Conservation (phyloP, 2,113 vertebrate genomes). For the Paradoxurus hermaphroditus region DNA sequence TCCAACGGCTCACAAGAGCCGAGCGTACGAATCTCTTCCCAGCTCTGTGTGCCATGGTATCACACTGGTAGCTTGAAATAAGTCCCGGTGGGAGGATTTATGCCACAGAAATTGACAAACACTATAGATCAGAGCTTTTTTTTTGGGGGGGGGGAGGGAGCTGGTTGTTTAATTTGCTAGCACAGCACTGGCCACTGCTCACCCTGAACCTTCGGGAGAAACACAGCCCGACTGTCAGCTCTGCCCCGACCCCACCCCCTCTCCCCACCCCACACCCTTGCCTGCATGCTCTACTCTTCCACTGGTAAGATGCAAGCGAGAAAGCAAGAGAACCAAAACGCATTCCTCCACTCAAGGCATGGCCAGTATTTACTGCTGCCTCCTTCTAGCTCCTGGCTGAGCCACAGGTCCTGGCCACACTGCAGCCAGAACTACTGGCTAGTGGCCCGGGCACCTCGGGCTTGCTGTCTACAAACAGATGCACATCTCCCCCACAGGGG, state of each 20-base stretch:
- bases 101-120: not conserved
- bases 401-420: not conserved
- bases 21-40: not conserved
- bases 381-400: not conserved
- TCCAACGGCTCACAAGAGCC: fast-evolving
- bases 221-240: not conserved
- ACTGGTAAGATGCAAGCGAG: not conserved
- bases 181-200: not conserved
- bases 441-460: not conserved
- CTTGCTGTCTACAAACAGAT: not conserved
- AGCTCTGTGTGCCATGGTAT: not conserved
- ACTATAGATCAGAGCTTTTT: not conserved
- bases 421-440: not conserved
- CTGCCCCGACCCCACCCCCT: not conserved
- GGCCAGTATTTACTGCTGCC: not conserved
- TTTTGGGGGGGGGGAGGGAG: not conserved
- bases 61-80: not conserved
- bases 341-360: not conserved
- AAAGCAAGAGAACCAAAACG: not conserved
- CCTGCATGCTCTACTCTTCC: not conserved
- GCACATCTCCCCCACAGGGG: not conserved
- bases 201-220: not conserved
- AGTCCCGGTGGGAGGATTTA: not conserved
- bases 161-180: not conserved
- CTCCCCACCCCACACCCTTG: fast-evolving